Base-by-base conservation (phyloP, 2,797 vertebrate genomes). In the Gambelia wislizenii region DNA sequence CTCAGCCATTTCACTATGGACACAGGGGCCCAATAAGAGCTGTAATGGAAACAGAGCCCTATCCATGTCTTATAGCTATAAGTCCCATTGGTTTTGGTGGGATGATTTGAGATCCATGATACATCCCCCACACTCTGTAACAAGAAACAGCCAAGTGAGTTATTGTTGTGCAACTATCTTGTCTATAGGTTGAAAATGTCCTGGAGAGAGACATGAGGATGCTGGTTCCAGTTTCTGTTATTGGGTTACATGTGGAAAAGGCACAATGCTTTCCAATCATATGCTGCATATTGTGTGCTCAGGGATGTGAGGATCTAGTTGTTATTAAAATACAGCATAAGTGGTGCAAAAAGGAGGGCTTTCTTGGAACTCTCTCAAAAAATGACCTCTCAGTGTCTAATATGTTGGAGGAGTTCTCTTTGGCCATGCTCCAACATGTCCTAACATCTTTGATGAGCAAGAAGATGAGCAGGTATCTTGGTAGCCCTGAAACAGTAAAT, bases 261-360 rank as follows among this genome's bases (percentile, higher is more conserved):
- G 87, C 49, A 85, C 8, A 56, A 67, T 1, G 67, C 49, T 70
- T 56, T 76, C 33, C n/a, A 85, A 0, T 0, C 5, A 13, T 75
- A 44, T 74, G 33, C 20, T 69, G 30, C 72, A 9, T 36, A 0
- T 0, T 16, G 33, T 9, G 27, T 84, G 74, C 47, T 59, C 47
- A 49, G 22, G 0, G 44, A 33, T 67, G 61, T 67, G 30, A 39
- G 49, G 39, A 74, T 82, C 20, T 7, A 27, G 27, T 54, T 59
- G 39, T 42, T 2, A 56, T 47, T 42, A 54, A 0, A 61, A 77
- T 36, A 44, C 39, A 76, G n/a, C 54, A 47, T 79, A 89, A 89
- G 64, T 42, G 30, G 56, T 4, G 1, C 1, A 25, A 85, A 16
- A 36, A 39, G 9, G 20, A 16, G 52, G 0, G 0, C 33, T 36